Evolutionary conservation across 2,797 vertebrate species (phyloP).

Genomic region (Lophius americanus): DNA sequence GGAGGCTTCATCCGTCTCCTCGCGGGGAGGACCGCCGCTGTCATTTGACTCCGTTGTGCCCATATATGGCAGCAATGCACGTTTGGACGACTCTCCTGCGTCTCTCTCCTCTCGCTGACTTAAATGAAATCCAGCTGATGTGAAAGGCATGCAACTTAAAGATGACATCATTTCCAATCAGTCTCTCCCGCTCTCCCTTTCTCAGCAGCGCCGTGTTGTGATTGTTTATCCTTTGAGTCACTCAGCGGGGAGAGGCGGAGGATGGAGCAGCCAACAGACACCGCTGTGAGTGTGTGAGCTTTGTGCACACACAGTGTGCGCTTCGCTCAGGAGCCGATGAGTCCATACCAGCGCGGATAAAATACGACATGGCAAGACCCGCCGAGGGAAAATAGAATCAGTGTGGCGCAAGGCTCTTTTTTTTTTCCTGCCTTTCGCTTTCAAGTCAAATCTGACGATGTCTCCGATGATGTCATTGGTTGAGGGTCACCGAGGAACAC

Average conservation of each 20-base stretch:
- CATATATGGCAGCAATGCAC: conserved; percentile 69
- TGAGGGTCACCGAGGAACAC: conserved; percentile 11
- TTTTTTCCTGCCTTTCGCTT: conserved; percentile 30
- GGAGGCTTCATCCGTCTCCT: conserved; percentile 24
- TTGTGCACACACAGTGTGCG: conserved; percentile 1
- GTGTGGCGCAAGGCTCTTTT: conserved; percentile 21
- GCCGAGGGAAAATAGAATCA: conserved; percentile 42
- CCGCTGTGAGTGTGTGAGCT: neutral
- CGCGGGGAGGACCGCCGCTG: conserved; percentile 33
- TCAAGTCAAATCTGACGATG: conserved; percentile 11
- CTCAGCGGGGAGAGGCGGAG: conserved; percentile 37
- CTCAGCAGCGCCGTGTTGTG: conserved; percentile 31
- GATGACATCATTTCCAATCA: conserved; percentile 72
- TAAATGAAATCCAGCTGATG: conserved; percentile 79
- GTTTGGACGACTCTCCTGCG: conserved; percentile 49
- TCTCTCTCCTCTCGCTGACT: conserved; percentile 47
- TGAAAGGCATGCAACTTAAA: conserved; percentile 68
- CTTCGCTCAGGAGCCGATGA: conserved; percentile 29
- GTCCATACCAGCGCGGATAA: conserved; percentile 9
- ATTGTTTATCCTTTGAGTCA: conserved; percentile 61
- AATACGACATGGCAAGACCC: conserved; percentile 19
- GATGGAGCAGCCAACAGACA: conserved; percentile 33
- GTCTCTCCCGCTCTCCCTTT: conserved; percentile 45
- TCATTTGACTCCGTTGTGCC: conserved; percentile 61
- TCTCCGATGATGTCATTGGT: conserved; percentile 22